A percentile compares a stretch with the other conserved stretches of the same genome.
These are phyloP conservation scores for Danaus melanippus DNA, from an alignment of 1,140 invertebrate species.

Conservation along the genomic window DNA sequence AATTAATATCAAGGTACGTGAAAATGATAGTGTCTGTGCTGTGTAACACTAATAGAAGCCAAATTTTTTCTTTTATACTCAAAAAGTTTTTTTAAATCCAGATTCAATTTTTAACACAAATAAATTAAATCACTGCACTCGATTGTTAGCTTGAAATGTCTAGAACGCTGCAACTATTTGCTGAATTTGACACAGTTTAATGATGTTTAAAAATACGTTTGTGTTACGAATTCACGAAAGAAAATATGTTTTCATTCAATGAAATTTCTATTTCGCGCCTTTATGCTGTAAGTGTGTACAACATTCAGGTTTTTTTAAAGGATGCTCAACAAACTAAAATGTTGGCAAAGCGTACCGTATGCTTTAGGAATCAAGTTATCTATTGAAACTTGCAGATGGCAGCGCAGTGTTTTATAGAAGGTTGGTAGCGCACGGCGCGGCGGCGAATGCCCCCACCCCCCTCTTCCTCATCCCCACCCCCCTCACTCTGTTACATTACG, in stretches of 20 bases:
- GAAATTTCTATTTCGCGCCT: slow-evolving; percentile 45
- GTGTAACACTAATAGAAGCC: slow-evolving; percentile 41
- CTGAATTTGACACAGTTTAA: slow-evolving; percentile 45
- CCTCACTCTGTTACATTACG: slow-evolving; percentile 16
- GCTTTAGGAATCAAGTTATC: slow-evolving; percentile 62
- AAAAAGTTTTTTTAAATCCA: slow-evolving; percentile 49
- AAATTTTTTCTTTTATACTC: slow-evolving; percentile 32
- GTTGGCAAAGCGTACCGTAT: slow-evolving; percentile 60
- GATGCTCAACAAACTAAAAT: slow-evolving; percentile 42
- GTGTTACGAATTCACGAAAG: slow-evolving; percentile 17
- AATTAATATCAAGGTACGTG: slow-evolving; percentile 51
- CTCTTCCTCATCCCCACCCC: slow-evolving; percentile 16
- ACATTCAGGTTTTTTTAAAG: slow-evolving; percentile 49
- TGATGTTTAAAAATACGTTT: slow-evolving; percentile 21
- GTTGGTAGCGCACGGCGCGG: slow-evolving; percentile 34
- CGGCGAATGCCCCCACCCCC: slow-evolving; percentile 28
- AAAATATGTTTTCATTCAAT: slow-evolving; percentile 37
- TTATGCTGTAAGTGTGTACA: slow-evolving; percentile 44
- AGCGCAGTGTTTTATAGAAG: slow-evolving; percentile 63
- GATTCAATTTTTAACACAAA: slow-evolving; percentile 24
- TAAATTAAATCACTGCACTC: no score
- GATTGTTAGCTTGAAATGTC: no score
- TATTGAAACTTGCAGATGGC: slow-evolving; percentile 71
- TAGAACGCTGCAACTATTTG: background rate
- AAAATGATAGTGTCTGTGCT: slow-evolving; percentile 57